Base-by-base conservation (phyloP, 2,888 invertebrate genomes). In the Apotomis turbidana region DNA sequence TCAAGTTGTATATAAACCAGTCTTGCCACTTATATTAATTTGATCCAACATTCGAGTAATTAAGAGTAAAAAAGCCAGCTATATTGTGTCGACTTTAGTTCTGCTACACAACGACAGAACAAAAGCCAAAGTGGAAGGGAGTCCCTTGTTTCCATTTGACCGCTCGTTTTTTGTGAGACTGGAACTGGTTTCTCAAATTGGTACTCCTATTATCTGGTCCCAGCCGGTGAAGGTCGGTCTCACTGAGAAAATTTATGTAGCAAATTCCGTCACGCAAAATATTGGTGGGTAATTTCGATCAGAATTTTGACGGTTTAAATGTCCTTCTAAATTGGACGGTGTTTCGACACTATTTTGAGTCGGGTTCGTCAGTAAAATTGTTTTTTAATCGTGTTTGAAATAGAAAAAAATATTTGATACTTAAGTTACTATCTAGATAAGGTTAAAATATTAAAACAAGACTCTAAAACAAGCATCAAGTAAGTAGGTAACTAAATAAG, bases 181-280 rank as follows among this genome's bases (percentile, higher is more conserved):
- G 82, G 84, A 92, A 93, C 92, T 88, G 91, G 93, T 93, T 93
- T 85, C 79, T 85, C 79, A 91, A 93, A 92, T 92, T 91, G 89
- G 86, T 89, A 84, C 90, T 87, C 90, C 90, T 91, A 93, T 93
- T 93, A 93, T 92, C 90, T 87, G 88, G 80, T 83, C 87, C 85
- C 87, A 83, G 84, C 80, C 86, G 85, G 85, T 84, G 90, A 92
- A 92, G 92, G 93, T 90, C 91, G 90, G 81, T 87, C 72, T 72
- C 88, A 88, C 86, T 87, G 87, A 82, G 72, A 84, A 86, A 81
- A 87, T 87, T 90, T 83, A 89, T 87, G 85, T 87, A 90, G 83
- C 86, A 88, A 87, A 93, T 93, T 91, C 91, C 91, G 77, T 87
- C 93, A 93, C 91, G 92, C 93, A 90, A 90, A 92, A 91, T 90